Evolutionary conservation across 2,888 invertebrate species (phyloP).

Genomic region (Polydrusus pterygomalis): DNA sequence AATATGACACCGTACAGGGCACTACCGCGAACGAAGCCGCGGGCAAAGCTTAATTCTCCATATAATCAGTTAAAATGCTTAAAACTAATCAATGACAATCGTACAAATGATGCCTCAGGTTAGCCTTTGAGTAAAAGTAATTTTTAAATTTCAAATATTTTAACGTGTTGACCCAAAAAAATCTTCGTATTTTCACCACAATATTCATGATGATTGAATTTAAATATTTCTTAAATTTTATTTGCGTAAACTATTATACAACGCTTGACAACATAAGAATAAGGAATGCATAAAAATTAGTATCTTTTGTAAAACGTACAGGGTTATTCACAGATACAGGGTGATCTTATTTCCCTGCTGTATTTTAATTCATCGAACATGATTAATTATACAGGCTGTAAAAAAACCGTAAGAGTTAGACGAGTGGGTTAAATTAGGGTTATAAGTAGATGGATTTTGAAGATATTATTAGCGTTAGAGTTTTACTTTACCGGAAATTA

Average conservation of each 20-base stretch:
- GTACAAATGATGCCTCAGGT: neutral
- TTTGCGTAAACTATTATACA: constrained; percentile 23
- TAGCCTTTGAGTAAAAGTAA: neutral
- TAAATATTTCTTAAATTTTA: constrained; percentile 21
- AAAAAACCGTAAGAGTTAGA: too few species aligned
- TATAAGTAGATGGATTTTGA: too few species aligned
- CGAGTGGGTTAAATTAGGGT: too few species aligned
- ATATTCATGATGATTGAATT: constrained; percentile 13
- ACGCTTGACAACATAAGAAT: neutral
- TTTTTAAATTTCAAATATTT: constrained; percentile 12
- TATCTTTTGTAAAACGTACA: neutral
- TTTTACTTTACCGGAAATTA: too few species aligned
- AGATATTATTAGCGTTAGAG: too few species aligned
- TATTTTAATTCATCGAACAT: too few species aligned
- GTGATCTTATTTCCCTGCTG: too few species aligned
- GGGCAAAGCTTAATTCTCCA: too few species aligned
- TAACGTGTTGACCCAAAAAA: constrained; percentile 15
- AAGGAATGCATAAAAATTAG: neutral
- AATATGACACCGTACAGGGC: too few species aligned
- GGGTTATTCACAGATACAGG: too few species aligned
- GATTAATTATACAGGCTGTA: neutral
- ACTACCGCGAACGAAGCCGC: too few species aligned
- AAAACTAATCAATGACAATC: neutral
- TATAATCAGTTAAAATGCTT: too few species aligned
- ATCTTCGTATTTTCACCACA: constrained; percentile 20